Evolutionary conservation across 2,113 vertebrate species (phyloP).

Genomic region (Eurystomus gularis): DNA sequence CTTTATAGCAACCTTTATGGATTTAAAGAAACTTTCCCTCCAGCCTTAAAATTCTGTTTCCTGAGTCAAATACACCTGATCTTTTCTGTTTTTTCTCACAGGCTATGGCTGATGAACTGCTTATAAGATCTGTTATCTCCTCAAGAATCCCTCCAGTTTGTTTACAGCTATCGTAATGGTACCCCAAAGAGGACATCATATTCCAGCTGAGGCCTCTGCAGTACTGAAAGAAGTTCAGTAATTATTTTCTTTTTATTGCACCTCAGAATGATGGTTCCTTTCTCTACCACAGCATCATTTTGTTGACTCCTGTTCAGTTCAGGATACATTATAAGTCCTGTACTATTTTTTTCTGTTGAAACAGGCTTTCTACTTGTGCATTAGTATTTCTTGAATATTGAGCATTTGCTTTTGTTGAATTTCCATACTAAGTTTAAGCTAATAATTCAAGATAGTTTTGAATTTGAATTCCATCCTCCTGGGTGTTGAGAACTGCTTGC

Average conservation of each 20-base stretch:
- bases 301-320: background rate
- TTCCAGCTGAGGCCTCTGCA: background rate
- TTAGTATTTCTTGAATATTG: background rate
- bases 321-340: background rate
- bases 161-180: background rate
- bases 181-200: background rate
- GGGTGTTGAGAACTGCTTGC: background rate
- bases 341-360: background rate
- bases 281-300: background rate
- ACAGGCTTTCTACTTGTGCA: background rate
- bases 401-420: background rate
- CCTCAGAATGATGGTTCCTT: background rate
- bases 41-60: background rate
- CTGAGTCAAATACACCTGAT: background rate
- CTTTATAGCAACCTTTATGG: background rate
- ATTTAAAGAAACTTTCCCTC: background rate
- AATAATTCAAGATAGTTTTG: background rate
- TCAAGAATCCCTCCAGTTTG: background rate
- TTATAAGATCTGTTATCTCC: background rate
- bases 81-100: background rate
- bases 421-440: background rate
- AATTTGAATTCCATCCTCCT: background rate
- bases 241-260: background rate
- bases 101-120: background rate
- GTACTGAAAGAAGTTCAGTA: background rate